Conservation (phyloP, 2,113 vertebrate species). For the Larimichthys polyactis region DNA sequence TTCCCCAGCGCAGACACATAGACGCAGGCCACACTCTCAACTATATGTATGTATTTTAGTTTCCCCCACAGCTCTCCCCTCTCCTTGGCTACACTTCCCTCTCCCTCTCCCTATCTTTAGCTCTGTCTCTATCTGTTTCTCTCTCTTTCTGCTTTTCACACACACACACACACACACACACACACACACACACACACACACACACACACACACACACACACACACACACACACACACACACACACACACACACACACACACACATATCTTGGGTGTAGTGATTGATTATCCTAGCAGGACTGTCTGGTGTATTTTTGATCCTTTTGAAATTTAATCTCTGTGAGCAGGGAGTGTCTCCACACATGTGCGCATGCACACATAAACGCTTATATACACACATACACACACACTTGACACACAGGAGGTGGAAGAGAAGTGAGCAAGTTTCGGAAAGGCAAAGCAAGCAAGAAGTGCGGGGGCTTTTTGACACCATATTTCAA, state of each 20-base stretch:
- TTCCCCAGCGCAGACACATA: constrained; percentile 82
- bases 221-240: constrained; percentile 27
- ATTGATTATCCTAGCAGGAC: constrained; percentile 84
- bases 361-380: not conserved
- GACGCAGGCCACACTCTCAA: constrained; percentile 80
- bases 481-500: constrained; percentile 47
- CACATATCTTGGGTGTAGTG: constrained; percentile 69
- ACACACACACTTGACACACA: constrained; percentile 6
- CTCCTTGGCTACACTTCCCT: constrained; percentile 53
- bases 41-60: constrained; percentile 83
- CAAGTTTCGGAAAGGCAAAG: constrained; percentile 29
- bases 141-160: constrained; percentile 28
- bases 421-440: constrained; percentile 37
- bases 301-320: constrained; percentile 83
- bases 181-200: constrained; percentile 24
- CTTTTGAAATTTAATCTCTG: constrained; percentile 84
- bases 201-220: not conserved
- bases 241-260: constrained; percentile 22
- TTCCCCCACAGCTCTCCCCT: constrained; percentile 48
- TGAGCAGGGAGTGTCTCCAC: constrained; percentile 65
- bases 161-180: constrained; percentile 24
- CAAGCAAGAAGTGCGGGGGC: constrained; percentile 11
- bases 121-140: constrained; percentile 59
- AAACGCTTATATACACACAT: not conserved
- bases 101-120: constrained; percentile 45